A percentile compares a stretch with the other conserved stretches of the same genome.
Evolutionary conservation across 2,797 vertebrate species (phyloP).

Genomic region (Periparus ater): DNA sequence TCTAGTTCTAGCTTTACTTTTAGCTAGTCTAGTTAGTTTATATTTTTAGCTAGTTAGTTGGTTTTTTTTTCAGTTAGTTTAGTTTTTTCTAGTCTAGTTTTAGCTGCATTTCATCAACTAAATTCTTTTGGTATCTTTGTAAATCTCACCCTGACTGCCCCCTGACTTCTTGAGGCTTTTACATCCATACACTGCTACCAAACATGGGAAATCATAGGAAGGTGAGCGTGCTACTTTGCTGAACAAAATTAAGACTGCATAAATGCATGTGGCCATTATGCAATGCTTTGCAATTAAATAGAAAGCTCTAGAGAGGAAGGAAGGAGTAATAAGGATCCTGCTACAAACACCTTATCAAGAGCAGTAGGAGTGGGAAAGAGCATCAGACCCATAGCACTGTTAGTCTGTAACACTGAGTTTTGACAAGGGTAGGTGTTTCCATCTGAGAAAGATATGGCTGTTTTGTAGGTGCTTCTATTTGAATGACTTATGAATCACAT

Average conservation of each 20-base stretch:
- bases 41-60: neutral
- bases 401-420: neutral
- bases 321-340: neutral
- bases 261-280: neutral
- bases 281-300: neutral
- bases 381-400: neutral
- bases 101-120: neutral
- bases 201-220: neutral
- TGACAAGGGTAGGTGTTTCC: neutral
- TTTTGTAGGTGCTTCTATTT: neutral
- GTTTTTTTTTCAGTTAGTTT: neutral
- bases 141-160: neutral
- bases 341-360: neutral
- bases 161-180: neutral
- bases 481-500: neutral
- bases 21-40: neutral
- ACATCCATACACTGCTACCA: rapidly evolving
- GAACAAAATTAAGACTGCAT: neutral
- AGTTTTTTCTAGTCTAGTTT: neutral
- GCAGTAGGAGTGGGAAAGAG: neutral
- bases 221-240: neutral
- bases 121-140: neutral
- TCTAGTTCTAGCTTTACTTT: neutral
- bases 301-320: neutral
- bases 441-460: neutral